Conservation (phyloP, 2,888 invertebrate species). For the Cloeon dipterum region DNA sequence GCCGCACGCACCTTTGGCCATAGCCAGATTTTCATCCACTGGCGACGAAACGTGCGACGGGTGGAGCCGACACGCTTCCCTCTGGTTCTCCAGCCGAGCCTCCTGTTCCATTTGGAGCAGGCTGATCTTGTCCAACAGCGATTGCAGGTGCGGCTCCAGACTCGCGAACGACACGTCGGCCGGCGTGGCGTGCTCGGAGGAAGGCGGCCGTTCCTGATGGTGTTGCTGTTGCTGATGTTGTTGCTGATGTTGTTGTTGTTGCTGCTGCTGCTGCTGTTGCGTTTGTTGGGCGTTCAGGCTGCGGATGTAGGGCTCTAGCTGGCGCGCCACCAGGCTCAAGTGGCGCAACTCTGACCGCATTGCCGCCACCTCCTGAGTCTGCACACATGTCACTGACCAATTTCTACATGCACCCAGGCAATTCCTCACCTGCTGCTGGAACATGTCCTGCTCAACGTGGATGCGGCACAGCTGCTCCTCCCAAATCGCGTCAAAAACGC, state of each 20-base stretch:
- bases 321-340: slow-evolving; percentile 33
- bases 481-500: slow-evolving; percentile 39
- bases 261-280: slow-evolving; percentile 6
- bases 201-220: too few relatives aligned
- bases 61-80: slow-evolving; percentile 9
- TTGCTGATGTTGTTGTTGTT: slow-evolving; percentile 9
- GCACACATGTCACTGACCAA: slow-evolving; percentile 9
- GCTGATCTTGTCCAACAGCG: slow-evolving; percentile 27
- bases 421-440: slow-evolving; percentile 25
- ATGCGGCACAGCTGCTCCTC: slow-evolving; percentile 47
- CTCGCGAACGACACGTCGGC: slow-evolving; percentile 2
- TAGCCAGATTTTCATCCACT: slow-evolving; percentile 5
- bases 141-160: slow-evolving; percentile 21
- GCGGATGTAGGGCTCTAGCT: slow-evolving; percentile 32
- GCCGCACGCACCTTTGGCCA: slow-evolving; percentile 5
- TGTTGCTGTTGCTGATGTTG: slow-evolving; percentile 6
- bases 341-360: slow-evolving; percentile 39
- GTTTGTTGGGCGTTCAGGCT: slow-evolving; percentile 12
- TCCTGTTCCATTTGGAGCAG: slow-evolving; percentile 14
- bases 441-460: slow-evolving; percentile 43
- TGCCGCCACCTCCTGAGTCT: slow-evolving; percentile 39
- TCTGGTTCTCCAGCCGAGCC: slow-evolving; percentile 7
- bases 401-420: background rate
- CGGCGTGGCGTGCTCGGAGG: slow-evolving; percentile 1
- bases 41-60: slow-evolving; percentile 6